Conservation (phyloP, 2,797 vertebrate species). For the Anguilla megastoma region DNA sequence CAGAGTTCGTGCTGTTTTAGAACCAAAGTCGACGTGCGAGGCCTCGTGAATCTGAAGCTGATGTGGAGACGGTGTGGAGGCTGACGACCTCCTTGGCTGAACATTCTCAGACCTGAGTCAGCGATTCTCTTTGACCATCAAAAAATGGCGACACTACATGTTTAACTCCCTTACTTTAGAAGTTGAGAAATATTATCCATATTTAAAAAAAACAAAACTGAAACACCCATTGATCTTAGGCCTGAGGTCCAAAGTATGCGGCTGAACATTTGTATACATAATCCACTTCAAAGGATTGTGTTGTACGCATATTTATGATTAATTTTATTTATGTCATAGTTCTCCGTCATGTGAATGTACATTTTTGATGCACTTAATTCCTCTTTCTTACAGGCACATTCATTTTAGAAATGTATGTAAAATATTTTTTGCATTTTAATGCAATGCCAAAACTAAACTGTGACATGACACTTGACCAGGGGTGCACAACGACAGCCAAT, state of each 20-base stretch:
- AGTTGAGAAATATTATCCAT: neutral
- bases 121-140: neutral
- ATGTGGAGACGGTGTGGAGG: neutral
- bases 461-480: neutral
- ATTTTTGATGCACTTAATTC: neutral
- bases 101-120: neutral
- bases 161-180: neutral
- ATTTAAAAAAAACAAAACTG: neutral
- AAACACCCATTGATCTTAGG: neutral
- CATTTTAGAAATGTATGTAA: conserved; percentile 6
- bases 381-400: neutral
- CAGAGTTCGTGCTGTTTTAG: neutral
- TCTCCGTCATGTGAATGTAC: neutral
- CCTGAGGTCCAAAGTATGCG: neutral
- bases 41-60: neutral
- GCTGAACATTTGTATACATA: neutral
- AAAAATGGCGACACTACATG: neutral
- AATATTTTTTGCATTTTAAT: neutral
- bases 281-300: neutral
- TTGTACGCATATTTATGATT: neutral
- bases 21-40: neutral
- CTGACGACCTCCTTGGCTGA: neutral
- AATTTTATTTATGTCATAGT: neutral
- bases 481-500: neutral
- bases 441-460: neutral